These are phyloP conservation scores for Syngnathus scovelli DNA, from an alignment of 2,113 vertebrate species.

Conservation along the genomic window DNA sequence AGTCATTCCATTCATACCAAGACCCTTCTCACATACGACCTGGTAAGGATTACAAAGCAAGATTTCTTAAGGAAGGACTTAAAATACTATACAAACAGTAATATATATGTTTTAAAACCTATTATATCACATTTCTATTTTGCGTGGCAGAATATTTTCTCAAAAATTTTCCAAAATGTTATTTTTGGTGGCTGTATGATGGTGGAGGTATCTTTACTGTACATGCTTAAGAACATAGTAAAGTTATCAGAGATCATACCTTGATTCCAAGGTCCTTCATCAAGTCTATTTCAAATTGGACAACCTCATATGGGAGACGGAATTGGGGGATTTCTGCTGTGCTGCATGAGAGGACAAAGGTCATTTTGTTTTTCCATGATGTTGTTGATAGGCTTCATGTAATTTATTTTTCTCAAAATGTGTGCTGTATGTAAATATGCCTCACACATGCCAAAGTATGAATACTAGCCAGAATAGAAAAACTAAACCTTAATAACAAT, in stretches of 20 bases:
- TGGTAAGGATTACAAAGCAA: slow-evolving; percentile 33
- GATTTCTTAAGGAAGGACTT: neutral
- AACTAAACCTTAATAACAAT: neutral
- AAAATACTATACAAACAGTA: too few species aligned
- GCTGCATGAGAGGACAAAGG: slow-evolving; percentile 51
- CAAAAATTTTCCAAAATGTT: neutral
- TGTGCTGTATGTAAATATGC: neutral
- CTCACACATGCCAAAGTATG: neutral
- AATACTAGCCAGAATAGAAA: neutral
- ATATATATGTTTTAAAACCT: neutral
- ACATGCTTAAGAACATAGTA: neutral
- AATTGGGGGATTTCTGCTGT: slow-evolving; percentile 87
- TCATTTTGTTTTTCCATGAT: neutral
- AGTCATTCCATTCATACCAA: slow-evolving; percentile 77
- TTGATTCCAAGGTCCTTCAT: slow-evolving; percentile 88
- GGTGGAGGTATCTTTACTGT: neutral
- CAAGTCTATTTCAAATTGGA: slow-evolving; percentile 84
- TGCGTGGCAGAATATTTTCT: too few species aligned
- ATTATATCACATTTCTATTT: neutral
- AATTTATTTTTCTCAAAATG: neutral
- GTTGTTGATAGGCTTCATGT: neutral
- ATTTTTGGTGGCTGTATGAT: neutral
- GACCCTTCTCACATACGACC: slow-evolving; percentile 79
- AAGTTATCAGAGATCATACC: slow-evolving; percentile 29
- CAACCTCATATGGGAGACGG: slow-evolving; percentile 80